Percentiles rank a stretch among this genome's conserved stretches.
Conservation (phyloP, 2,888 invertebrate species). For the Parnassius glacialis region DNA sequence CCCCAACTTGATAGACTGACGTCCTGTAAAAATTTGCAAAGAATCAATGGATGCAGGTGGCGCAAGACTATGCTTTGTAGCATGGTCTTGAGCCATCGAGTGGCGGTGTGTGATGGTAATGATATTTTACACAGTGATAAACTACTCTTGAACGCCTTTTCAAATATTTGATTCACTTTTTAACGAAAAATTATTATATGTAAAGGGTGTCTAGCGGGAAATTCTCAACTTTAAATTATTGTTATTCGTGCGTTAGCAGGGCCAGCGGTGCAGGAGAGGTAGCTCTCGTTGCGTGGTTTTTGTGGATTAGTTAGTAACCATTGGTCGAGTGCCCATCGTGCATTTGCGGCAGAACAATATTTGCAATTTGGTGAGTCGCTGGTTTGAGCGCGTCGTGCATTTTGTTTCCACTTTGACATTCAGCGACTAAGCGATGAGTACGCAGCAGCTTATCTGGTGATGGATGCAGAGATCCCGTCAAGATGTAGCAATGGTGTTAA, state of each 20-base stretch:
- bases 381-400: slow-evolving; percentile 12
- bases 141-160: too few species aligned
- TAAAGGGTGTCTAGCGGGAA: neutral
- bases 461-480: slow-evolving; percentile 5
- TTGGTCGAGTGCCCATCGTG: slow-evolving; percentile 7
- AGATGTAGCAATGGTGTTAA: slow-evolving; percentile 1
- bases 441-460: neutral
- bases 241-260: neutral
- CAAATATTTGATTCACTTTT: too few species aligned
- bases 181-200: neutral
- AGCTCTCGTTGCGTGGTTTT: neutral
- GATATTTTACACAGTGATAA: too few species aligned
- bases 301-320: slow-evolving; percentile 5
- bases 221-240: neutral
- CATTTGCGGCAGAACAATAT: slow-evolving; percentile 4
- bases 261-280: neutral
- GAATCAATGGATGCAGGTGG: too few species aligned
- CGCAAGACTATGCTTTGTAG: too few species aligned
- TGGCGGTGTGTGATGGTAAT: too few species aligned
- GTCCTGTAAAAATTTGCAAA: too few species aligned
- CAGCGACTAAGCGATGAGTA: slow-evolving; percentile 4
- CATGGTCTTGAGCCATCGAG: too few species aligned
- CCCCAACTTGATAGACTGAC: too few species aligned
- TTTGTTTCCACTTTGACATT: slow-evolving; percentile 5
- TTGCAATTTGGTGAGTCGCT: slow-evolving; percentile 7